Conservation (phyloP, 2,888 invertebrate genomes). For the Ornithoptera priamus region DNA sequence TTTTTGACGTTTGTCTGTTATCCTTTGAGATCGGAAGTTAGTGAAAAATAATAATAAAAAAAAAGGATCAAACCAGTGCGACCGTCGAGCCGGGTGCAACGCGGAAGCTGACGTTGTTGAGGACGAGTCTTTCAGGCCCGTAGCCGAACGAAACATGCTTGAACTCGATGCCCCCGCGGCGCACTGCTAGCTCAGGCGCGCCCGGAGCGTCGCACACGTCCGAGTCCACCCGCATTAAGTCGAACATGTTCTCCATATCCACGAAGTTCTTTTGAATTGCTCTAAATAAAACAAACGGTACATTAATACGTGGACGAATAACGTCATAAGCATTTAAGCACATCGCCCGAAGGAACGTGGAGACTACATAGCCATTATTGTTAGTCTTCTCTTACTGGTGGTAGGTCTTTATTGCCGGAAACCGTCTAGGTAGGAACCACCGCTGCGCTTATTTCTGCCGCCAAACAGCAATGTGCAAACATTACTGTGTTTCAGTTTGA, state of each 20-base stretch:
- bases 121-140: constrained; percentile 86
- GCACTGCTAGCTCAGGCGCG: constrained; percentile 85
- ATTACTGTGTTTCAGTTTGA: too few species aligned
- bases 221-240: constrained; percentile 90
- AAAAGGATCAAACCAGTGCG: constrained; percentile 79
- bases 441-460: too few species aligned
- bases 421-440: too few species aligned
- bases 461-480: too few species aligned
- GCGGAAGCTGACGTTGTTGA: constrained; percentile 88
- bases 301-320: not conserved
- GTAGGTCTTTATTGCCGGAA: too few species aligned
- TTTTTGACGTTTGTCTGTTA: too few species aligned
- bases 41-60: not conserved
- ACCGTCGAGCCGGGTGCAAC: constrained; percentile 92
- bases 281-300: constrained; percentile 65
- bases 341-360: not conserved
- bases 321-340: not conserved
- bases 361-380: not conserved
- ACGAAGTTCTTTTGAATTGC: constrained; percentile 98
- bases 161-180: constrained; percentile 91
- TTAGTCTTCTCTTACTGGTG: too few species aligned
- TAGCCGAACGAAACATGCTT: constrained; percentile 95
- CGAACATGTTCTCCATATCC: constrained; percentile 99
- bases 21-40: not conserved
- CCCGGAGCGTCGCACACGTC: constrained; percentile 92